A percentile compares a stretch with the other conserved stretches of the same genome.
Conservation (phyloP, 37 sponge, comb jelly and placozoan species). For the Halichondria panicea region DNA sequence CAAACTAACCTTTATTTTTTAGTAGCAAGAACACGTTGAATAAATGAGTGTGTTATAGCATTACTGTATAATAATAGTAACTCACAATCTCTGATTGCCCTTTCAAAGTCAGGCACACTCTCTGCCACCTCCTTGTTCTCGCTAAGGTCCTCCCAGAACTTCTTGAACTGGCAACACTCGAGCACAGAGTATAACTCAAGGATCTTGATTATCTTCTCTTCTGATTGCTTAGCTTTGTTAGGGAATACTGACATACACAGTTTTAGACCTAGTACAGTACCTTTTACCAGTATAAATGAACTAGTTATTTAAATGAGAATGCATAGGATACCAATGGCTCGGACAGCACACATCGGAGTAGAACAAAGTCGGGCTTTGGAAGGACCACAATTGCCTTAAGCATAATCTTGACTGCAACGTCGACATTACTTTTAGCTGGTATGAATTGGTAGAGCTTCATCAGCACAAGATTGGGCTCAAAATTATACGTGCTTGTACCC, state of each 20-base stretch:
- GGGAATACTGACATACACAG: no score
- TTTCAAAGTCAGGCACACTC: slow-evolving; percentile 13
- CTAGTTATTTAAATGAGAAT: neutral
- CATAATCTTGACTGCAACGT: slow-evolving; percentile 38
- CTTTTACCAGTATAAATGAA: no score
- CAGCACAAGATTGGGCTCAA: slow-evolving; percentile 83
- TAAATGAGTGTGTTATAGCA: neutral
- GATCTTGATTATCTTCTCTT: slow-evolving; percentile 17
- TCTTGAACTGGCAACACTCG: slow-evolving; percentile 68
- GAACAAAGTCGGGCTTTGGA: slow-evolving; percentile 57
- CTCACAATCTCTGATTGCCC: slow-evolving; percentile 51
- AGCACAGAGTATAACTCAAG: slow-evolving; percentile 28
- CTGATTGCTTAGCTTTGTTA: no score
- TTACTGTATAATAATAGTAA: neutral
- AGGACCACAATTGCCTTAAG: slow-evolving; percentile 71
- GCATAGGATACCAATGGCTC: slow-evolving; percentile 37
- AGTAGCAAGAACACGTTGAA: neutral
- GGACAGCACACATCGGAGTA: slow-evolving; percentile 56
- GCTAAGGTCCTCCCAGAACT: slow-evolving; percentile 45
- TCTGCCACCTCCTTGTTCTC: slow-evolving; percentile 18
- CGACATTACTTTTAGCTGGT: slow-evolving; percentile 14
- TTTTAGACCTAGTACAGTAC: no score
- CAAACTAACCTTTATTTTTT: no score
- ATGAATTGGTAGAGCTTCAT: slow-evolving; percentile 88
- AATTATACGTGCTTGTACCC: slow-evolving; percentile 48